A percentile compares a stretch with the other conserved stretches of the same genome.
These are phyloP conservation scores for Urosaurus nigricauda DNA, from an alignment of 2,797 vertebrate species.

Conservation along the genomic window DNA sequence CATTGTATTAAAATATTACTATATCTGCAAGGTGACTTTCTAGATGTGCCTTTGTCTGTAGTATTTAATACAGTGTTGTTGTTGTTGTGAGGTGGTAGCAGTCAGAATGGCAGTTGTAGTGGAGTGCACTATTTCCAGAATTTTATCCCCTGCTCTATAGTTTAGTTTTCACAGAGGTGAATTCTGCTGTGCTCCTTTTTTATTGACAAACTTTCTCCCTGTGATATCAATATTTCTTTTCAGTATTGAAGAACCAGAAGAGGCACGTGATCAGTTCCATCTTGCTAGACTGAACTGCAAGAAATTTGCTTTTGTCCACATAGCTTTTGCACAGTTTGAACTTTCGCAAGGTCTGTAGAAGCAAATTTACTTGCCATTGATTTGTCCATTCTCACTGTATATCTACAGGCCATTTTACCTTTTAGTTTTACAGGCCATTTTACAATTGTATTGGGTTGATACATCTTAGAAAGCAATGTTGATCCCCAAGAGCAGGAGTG, in stretches of 20 bases:
- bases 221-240: constrained; percentile 7
- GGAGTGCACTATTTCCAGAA: neutral
- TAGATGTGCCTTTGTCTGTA: neutral
- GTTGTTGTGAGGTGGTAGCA: neutral
- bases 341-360: constrained; percentile 86
- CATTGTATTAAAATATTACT: neutral
- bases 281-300: constrained; percentile 91
- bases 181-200: neutral
- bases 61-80: neutral
- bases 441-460: neutral
- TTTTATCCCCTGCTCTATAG: neutral
- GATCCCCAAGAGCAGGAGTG: neutral
- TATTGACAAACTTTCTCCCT: constrained; percentile 19
- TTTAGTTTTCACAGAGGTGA: neutral
- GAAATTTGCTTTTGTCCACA: constrained; percentile 94
- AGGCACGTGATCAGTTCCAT: constrained; percentile 92
- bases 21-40: neutral
- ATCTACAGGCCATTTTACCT: neutral
- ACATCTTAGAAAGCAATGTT: neutral
- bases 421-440: neutral
- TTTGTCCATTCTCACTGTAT: neutral
- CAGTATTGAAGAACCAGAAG: constrained; percentile 92
- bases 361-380: neutral
- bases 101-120: neutral
- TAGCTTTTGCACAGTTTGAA: constrained; percentile 94